phyloP scores from a whole-genome alignment of 2,113 vertebrate species.

The Amazona vittata region DNA sequence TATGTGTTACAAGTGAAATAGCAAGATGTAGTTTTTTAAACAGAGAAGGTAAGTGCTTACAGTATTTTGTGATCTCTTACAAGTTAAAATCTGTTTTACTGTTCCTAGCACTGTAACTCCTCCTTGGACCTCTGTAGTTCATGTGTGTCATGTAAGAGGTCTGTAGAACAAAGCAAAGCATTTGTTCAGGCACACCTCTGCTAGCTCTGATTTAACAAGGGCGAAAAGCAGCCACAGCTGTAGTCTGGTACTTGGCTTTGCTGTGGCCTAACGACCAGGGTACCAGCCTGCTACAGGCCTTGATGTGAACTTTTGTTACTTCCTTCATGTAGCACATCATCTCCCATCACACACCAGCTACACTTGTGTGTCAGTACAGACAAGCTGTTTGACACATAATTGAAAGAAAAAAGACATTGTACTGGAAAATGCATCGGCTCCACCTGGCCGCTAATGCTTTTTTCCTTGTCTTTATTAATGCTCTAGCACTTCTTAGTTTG shows the following conservation, averaged over 20 bases:
- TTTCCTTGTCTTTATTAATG: background rate
- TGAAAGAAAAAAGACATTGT: background rate
- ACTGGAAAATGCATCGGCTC: background rate
- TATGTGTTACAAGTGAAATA: background rate
- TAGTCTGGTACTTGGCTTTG: background rate
- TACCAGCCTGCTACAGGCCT: background rate
- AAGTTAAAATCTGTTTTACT: background rate
- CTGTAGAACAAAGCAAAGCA: background rate
- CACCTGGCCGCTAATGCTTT: background rate
- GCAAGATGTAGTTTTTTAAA: background rate
- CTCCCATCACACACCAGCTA: background rate
- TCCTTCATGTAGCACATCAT: background rate
- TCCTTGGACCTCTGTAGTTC: background rate
- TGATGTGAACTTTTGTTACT: background rate
- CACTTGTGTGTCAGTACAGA: background rate
- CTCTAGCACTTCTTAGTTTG: background rate
- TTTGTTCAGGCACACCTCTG: background rate
- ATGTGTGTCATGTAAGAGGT: fast-evolving
- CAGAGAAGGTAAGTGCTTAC: background rate
- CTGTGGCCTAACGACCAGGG: background rate
- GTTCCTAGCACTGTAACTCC: background rate
- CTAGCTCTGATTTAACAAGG: slow-evolving; percentile 5
- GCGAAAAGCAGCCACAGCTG: background rate
- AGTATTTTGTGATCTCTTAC: background rate
- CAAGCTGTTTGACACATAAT: background rate